Percentiles rank a stretch among this genome's conserved stretches.
These are phyloP conservation scores for Falco cherrug DNA, from an alignment of 2,797 vertebrate species.

Conservation along the genomic window DNA sequence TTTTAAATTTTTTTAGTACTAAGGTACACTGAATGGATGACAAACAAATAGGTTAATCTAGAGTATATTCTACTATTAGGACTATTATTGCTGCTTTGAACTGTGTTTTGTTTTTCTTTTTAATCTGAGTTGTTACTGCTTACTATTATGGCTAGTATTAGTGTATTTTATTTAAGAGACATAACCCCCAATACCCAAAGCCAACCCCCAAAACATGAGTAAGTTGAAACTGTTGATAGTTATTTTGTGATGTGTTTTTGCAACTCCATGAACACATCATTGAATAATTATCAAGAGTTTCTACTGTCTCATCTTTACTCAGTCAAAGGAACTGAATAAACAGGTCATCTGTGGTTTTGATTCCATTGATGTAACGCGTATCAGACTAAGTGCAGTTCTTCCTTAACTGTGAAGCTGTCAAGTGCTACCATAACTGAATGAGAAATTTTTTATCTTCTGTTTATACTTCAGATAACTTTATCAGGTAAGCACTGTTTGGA, in stretches of 20 bases:
- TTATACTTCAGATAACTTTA: neutral
- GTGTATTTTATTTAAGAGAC: neutral
- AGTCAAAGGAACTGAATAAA: neutral
- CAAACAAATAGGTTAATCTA: neutral
- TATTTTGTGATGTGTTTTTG: neutral
- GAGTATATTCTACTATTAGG: neutral
- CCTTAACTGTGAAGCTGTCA: neutral
- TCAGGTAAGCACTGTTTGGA: neutral
- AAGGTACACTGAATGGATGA: neutral
- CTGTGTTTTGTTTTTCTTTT: neutral
- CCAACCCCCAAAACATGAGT: neutral
- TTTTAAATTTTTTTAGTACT: neutral
- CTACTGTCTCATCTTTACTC: neutral
- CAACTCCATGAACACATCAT: neutral
- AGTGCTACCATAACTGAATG: neutral
- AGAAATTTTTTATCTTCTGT: neutral
- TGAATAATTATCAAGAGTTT: neutral
- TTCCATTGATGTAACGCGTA: accelerated
- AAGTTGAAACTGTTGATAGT: neutral
- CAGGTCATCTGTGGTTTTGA: neutral
- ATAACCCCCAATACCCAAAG: neutral
- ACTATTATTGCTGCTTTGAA: neutral
- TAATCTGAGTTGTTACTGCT: neutral
- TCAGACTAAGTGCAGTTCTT: neutral
- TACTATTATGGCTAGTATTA: neutral